A percentile compares a stretch with the other conserved stretches of the same genome.
Conservation (phyloP, 1,140 invertebrate species). For the Zaprionus tsacasi region DNA sequence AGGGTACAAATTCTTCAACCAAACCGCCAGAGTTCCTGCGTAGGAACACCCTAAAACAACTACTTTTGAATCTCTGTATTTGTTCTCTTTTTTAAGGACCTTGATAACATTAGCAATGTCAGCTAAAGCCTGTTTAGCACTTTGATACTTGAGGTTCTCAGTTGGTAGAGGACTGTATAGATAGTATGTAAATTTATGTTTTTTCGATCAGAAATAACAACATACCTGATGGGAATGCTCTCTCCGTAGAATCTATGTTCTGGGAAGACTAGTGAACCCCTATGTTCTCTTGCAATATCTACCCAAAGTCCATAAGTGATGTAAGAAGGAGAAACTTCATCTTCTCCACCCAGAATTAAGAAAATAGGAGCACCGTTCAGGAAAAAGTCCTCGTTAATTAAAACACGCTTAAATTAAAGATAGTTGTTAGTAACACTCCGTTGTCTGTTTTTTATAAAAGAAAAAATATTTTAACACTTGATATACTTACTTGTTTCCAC, state of each 20-base stretch:
- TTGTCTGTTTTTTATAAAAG: not conserved
- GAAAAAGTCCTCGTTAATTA: constrained; percentile 88
- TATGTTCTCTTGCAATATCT: constrained; percentile 87
- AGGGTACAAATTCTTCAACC: constrained; percentile 91
- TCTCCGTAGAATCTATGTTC: constrained; percentile 94
- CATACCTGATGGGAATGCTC: constrained; percentile 89
- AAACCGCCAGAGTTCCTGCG: constrained; percentile 91
- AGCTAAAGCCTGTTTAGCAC: constrained; percentile 91
- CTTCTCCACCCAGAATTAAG: constrained; percentile 89
- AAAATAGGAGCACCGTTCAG: constrained; percentile 85
- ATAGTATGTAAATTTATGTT: not conserved
- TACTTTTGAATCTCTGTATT: constrained; percentile 78
- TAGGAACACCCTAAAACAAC: constrained; percentile 92
- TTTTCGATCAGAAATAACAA: not conserved
- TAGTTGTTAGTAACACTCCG: constrained; percentile 34
- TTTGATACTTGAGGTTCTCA: constrained; percentile 88
- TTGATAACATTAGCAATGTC: constrained; percentile 90
- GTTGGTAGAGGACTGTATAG: constrained; percentile 83
- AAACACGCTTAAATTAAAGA: constrained; percentile 71
- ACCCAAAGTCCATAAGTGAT: constrained; percentile 86
- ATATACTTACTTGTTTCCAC: constrained; percentile 88
- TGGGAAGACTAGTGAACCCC: constrained; percentile 88
- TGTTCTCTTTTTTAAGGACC: constrained; percentile 84
- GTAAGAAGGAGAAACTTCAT: no score
- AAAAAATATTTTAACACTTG: constrained; percentile 9